phyloP scores from a whole-genome alignment of 2,113 vertebrate species.

The Perca flavescens region DNA sequence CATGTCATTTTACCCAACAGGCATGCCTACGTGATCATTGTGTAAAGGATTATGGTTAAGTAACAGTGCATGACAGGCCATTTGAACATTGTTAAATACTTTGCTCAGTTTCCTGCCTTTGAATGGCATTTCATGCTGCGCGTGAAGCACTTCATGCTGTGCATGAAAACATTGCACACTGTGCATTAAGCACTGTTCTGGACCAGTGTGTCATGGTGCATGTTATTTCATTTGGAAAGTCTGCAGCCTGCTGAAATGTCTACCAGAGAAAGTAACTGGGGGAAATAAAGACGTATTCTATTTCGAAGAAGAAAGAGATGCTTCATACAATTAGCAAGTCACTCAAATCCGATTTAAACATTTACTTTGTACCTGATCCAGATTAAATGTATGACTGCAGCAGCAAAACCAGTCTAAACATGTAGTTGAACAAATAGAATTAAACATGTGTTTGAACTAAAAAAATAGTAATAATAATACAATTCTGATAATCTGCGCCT shows the following conservation, averaged over 20 bases:
- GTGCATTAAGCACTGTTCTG: conserved; percentile 12
- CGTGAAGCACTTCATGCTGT: conserved; percentile 6
- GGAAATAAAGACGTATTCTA: background rate
- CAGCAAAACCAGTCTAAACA: background rate
- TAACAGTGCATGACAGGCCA: background rate
- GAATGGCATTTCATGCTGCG: conserved; percentile 8
- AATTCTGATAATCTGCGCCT: too few relatives aligned
- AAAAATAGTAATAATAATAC: too few relatives aligned
- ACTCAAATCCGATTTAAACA: background rate
- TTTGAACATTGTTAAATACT: background rate
- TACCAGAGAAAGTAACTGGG: background rate
- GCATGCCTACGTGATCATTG: background rate
- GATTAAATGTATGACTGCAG: background rate
- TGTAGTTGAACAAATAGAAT: background rate
- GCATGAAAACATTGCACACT: background rate
- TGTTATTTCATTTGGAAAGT: background rate
- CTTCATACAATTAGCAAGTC: background rate
- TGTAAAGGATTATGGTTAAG: background rate
- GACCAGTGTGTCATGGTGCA: background rate
- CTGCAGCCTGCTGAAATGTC: background rate
- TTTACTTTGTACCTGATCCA: background rate
- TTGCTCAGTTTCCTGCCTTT: background rate
- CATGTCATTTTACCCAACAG: conserved; percentile 15
- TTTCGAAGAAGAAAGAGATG: too few relatives aligned
- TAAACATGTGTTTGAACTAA: background rate